Conservation (phyloP, 2,888 invertebrate genomes). For the Horisme vitalbata region DNA sequence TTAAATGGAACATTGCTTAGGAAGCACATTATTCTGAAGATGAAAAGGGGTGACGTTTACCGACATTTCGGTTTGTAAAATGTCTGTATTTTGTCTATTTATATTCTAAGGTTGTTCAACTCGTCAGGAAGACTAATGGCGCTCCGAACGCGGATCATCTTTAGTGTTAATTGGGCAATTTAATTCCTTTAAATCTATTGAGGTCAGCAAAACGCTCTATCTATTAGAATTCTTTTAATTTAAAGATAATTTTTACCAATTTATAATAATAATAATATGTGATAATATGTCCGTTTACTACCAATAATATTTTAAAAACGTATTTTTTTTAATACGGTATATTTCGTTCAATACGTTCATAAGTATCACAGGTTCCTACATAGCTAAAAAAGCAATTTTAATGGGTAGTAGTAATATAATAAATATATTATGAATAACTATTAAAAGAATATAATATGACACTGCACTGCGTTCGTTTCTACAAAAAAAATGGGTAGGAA, state of each 20-base stretch:
- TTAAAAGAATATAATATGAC: no score
- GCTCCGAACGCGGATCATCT: constrained; percentile 19
- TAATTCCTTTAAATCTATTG: constrained; percentile 9
- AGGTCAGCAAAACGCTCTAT: neutral
- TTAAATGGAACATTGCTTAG: constrained; percentile 16
- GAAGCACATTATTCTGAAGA: constrained; percentile 24
- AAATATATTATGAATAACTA: no score
- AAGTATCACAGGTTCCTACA: no score
- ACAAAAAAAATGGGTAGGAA: no score
- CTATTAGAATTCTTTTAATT: neutral
- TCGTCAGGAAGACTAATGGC: constrained; percentile 39
- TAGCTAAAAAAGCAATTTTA: no score
- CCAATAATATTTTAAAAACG: no score
- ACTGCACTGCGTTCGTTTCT: no score
- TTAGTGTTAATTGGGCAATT: constrained; percentile 23
- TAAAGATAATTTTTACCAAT: neutral
- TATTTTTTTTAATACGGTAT: no score
- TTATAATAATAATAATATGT: no score
- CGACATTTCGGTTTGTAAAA: constrained; percentile 51
- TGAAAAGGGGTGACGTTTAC: constrained; percentile 48
- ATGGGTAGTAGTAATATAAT: no score
- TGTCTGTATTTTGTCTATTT: constrained; percentile 66
- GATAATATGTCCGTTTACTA: no score
- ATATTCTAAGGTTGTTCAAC: constrained; percentile 75
- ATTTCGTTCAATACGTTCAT: no score